A percentile compares a stretch with the other conserved stretches of the same genome.
phyloP scores from a whole-genome alignment of 1,140 invertebrate species.

The Bombus huntii region DNA sequence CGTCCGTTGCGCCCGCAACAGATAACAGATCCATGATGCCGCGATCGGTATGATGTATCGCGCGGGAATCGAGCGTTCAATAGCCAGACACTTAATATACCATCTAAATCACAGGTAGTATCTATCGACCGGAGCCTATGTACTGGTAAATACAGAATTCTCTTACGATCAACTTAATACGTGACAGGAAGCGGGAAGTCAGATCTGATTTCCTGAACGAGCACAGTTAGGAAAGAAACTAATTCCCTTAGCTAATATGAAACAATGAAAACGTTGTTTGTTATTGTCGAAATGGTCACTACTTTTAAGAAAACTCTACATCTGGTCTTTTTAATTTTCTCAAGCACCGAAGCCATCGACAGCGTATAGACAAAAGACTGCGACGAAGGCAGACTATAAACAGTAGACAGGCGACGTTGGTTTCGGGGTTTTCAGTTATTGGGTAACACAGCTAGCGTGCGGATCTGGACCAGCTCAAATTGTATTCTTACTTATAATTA shows the following conservation, averaged over 20 bases:
- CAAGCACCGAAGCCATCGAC: too few relatives aligned
- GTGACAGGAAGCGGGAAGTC: background rate
- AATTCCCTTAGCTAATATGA: background rate
- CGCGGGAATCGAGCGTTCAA: constrained; percentile 14
- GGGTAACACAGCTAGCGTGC: too few relatives aligned
- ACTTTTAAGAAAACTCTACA: too few relatives aligned
- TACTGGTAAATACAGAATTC: background rate
- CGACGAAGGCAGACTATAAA: too few relatives aligned
- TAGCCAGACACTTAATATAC: constrained; percentile 1
- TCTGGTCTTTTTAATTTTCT: too few relatives aligned
- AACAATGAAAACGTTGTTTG: background rate
- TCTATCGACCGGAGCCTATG: background rate
- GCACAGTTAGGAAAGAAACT: background rate
- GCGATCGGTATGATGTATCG: constrained; percentile 31
- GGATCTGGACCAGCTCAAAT: too few relatives aligned
- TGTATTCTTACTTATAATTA: too few relatives aligned
- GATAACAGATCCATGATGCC: constrained; percentile 11
- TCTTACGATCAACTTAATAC: background rate
- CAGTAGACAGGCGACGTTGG: too few relatives aligned
- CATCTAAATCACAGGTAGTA: background rate
- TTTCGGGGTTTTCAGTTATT: too few relatives aligned
- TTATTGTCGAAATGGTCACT: background rate
- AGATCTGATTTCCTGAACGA: background rate
- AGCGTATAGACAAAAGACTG: too few relatives aligned
- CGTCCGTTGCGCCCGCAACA: constrained; percentile 13